Evolutionary conservation across 2,888 invertebrate genomes (phyloP).

Genomic region (Agonopterix heracliana): DNA sequence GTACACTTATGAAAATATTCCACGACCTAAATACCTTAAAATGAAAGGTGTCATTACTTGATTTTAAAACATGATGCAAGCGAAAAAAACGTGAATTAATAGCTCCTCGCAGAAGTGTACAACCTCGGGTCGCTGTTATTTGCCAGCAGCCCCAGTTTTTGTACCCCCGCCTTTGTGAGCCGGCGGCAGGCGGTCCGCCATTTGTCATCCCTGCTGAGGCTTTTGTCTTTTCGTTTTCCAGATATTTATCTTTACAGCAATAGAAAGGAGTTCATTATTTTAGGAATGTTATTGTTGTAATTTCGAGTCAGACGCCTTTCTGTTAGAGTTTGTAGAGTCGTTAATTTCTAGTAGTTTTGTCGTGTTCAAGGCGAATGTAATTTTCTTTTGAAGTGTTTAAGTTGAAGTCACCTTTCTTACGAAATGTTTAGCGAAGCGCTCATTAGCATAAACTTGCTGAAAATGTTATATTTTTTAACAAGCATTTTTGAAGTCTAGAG

Average conservation of each 20-base stretch:
- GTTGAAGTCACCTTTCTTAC: no score
- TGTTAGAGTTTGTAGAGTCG: not conserved
- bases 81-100: constrained; percentile 1
- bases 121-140: constrained; percentile 16
- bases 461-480: no score
- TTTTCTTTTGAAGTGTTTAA: no score
- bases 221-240: constrained; percentile 38
- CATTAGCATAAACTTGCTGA: no score
- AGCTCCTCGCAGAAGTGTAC: no score
- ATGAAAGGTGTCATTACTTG: no score
- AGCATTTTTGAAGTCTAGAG: no score
- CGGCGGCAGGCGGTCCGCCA: constrained; percentile 20
- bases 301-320: not conserved
- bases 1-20: no score
- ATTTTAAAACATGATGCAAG: no score
- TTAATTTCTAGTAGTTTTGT: not conserved
- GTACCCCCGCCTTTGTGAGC: constrained; percentile 24
- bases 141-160: constrained; percentile 23
- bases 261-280: constrained; percentile 33
- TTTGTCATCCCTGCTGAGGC: constrained; percentile 36
- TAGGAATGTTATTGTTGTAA: constrained; percentile 20
- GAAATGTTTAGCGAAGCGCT: no score
- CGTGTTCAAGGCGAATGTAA: not conserved
- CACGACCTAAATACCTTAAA: no score
- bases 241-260: constrained; percentile 36